phyloP scores from a whole-genome alignment of 1,140 invertebrate species.

The Plectus sambesii region DNA sequence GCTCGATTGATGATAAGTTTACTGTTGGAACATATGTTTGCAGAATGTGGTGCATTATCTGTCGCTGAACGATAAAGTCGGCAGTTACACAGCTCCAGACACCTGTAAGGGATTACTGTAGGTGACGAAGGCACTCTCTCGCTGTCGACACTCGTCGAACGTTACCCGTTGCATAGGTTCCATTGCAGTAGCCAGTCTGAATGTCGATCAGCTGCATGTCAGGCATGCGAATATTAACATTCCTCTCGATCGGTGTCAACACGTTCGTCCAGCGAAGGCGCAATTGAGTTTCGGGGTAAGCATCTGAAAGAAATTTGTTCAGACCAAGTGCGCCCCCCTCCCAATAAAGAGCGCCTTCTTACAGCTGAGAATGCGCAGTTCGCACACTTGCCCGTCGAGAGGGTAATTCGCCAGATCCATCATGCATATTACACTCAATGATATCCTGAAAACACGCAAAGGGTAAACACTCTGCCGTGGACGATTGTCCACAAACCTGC shows the following conservation, averaged over 20 bases:
- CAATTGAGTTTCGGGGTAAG: constrained; percentile 41
- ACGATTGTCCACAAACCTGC: constrained; percentile 18
- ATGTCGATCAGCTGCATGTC: constrained; percentile 39
- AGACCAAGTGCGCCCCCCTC: not conserved
- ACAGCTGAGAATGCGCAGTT: constrained; percentile 36
- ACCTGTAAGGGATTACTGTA: constrained; percentile 20
- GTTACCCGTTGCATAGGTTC: constrained; percentile 42
- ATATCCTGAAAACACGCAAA: constrained; percentile 21
- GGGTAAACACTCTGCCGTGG: not conserved
- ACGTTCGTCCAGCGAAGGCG: constrained; percentile 32
- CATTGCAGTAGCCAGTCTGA: constrained; percentile 38
- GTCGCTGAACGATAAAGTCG: constrained; percentile 32
- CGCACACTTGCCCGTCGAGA: constrained; percentile 36
- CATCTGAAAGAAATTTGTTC: constrained; percentile 26
- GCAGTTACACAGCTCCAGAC: constrained; percentile 42
- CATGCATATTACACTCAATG: constrained; percentile 39
- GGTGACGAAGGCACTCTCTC: too few species aligned
- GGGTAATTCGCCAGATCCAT: constrained; percentile 45
- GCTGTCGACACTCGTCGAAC: too few species aligned
- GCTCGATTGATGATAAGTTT: too few species aligned
- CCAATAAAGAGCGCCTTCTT: constrained; percentile 16
- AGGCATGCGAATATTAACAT: constrained; percentile 40
- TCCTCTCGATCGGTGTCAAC: constrained; percentile 42
- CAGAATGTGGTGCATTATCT: constrained; percentile 45
- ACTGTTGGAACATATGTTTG: constrained; percentile 44